Conservation (phyloP, 2,888 invertebrate genomes). For the Crossocerus cetratus region DNA sequence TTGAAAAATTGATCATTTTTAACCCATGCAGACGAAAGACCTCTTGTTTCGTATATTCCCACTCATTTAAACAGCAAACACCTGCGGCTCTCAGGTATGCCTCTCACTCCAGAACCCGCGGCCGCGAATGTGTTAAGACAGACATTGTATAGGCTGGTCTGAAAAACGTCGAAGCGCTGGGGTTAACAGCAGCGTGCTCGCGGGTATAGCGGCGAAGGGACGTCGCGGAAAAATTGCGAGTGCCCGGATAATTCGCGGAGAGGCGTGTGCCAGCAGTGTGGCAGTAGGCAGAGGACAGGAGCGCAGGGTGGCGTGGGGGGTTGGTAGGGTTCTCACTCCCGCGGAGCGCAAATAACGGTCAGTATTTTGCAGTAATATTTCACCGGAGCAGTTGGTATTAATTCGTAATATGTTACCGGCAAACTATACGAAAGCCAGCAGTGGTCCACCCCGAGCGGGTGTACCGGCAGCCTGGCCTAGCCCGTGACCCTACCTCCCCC, state of each 20-base stretch:
- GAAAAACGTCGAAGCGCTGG: no score
- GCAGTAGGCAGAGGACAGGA: slow-evolving; percentile 43
- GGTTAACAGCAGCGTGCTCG: not conserved
- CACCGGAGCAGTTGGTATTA: slow-evolving; percentile 77
- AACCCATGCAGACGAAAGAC: no score
- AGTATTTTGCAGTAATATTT: slow-evolving; percentile 77
- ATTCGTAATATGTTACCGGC: slow-evolving; percentile 77
- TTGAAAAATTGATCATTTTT: no score
- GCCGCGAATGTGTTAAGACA: no score
- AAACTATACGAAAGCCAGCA: slow-evolving; percentile 73
- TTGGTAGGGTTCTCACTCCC: slow-evolving; percentile 27
- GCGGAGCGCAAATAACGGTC: slow-evolving; percentile 74
- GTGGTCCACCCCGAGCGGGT: slow-evolving; percentile 32
- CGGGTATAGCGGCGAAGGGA: no score
- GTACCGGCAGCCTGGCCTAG: slow-evolving; percentile 14
- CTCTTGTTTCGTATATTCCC: no score
- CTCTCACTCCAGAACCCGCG: no score
- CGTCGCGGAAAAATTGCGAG: slow-evolving; percentile 3
- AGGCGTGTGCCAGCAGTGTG: not conserved
- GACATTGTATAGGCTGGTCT: no score
- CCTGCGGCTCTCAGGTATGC: no score
- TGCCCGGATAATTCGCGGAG: not conserved
- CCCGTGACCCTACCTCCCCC: slow-evolving; percentile 43
- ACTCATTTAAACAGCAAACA: no score
- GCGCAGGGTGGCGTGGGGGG: slow-evolving; percentile 10